A percentile compares a stretch with the other conserved stretches of the same genome.
These are phyloP conservation scores for Ceyx cyanopectus DNA, from an alignment of 2,113 vertebrate species.

Conservation along the genomic window DNA sequence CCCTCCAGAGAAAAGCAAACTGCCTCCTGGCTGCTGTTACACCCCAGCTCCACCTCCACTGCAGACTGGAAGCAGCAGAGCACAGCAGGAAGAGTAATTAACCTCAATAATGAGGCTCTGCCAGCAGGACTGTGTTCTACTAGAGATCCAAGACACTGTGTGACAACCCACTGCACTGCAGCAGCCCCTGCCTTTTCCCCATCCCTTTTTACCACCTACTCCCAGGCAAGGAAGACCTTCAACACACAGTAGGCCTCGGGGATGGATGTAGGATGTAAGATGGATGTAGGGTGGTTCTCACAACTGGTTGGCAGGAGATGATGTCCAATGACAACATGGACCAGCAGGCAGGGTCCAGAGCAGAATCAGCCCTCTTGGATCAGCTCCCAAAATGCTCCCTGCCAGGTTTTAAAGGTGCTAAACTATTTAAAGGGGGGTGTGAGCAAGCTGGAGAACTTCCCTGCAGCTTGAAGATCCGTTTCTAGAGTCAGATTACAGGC, in stretches of 20 bases:
- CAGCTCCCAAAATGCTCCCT: not conserved
- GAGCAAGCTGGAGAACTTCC: not conserved
- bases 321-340: rapidly evolving
- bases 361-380: not conserved
- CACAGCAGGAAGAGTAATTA: not conserved
- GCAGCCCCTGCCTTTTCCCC: not conserved
- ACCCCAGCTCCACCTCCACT: not conserved
- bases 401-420: not conserved
- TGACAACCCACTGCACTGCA: not conserved
- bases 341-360: not conserved
- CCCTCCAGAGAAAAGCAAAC: not conserved
- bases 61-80: not conserved
- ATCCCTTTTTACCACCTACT: not conserved
- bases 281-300: rapidly evolving
- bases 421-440: not conserved
- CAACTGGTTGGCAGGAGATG: not conserved
- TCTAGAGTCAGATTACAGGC: not conserved
- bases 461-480: not conserved
- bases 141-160: not conserved
- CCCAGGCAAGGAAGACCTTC: not conserved
- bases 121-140: not conserved
- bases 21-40: not conserved
- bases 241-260: not conserved
- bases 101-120: rapidly evolving
- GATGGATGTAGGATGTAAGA: rapidly evolving